These are phyloP conservation scores for Lasiurus cinereus DNA, from an alignment of 2,113 vertebrate species.

Conservation along the genomic window DNA sequence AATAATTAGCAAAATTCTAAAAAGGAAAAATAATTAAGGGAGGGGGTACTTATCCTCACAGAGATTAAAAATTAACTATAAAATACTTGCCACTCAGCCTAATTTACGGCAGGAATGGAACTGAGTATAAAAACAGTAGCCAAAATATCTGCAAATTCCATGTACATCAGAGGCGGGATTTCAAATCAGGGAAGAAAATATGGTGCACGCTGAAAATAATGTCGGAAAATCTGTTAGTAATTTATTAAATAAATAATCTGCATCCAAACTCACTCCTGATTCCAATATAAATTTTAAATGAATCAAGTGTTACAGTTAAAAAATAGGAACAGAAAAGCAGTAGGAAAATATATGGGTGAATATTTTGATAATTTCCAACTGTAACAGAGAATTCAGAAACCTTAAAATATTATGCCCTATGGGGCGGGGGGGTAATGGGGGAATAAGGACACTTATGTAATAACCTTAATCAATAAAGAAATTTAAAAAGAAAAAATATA, in stretches of 20 bases:
- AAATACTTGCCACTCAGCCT: background rate
- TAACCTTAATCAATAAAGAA: no score
- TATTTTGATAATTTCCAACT: slow-evolving; percentile 30
- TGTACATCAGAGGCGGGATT: background rate
- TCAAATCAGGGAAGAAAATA: background rate
- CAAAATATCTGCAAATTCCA: background rate
- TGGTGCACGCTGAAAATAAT: background rate
- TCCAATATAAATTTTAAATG: slow-evolving; percentile 68
- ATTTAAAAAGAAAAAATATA: no score
- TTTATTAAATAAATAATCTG: slow-evolving; percentile 62
- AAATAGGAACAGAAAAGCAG: slow-evolving; percentile 48
- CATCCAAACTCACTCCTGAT: background rate
- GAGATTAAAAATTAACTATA: background rate
- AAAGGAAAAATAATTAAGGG: background rate
- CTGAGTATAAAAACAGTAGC: background rate
- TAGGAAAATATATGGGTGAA: slow-evolving; percentile 45
- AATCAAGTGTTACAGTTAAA: slow-evolving; percentile 40
- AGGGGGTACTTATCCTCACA: background rate
- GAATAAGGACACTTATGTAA: no score
- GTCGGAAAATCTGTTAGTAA: background rate
- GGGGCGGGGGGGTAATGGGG: no score
- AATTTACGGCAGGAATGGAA: background rate
- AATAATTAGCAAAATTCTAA: background rate
- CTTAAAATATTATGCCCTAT: background rate
- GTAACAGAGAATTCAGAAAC: slow-evolving; percentile 34